Conservation (phyloP, 2,797 vertebrate genomes). For the Botia kubotai region DNA sequence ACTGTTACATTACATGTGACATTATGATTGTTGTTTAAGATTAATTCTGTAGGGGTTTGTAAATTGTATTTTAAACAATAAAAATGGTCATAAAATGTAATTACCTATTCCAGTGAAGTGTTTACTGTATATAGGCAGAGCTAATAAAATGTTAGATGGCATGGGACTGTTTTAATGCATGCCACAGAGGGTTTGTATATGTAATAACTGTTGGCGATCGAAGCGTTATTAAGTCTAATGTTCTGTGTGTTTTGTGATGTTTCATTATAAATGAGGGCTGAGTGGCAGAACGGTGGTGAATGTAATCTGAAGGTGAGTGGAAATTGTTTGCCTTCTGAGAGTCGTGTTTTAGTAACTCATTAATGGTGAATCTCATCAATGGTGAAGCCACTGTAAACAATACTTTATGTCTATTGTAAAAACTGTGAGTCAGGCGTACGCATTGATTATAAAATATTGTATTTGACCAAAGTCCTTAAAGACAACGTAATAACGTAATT, state of each 20-base stretch:
- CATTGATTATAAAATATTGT: background rate
- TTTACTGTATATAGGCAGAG: background rate
- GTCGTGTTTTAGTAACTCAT: too few species aligned
- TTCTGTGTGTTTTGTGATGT: background rate
- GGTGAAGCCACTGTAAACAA: too few species aligned
- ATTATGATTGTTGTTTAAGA: constrained; percentile 17
- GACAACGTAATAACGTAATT: background rate
- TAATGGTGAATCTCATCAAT: too few species aligned
- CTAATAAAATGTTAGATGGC: constrained; percentile 3
- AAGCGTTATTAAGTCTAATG: background rate
- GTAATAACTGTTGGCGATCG: background rate
- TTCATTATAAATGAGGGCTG: too few species aligned
- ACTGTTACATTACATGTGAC: constrained; percentile 12
- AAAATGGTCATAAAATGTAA: constrained; percentile 34
- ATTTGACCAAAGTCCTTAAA: background rate
- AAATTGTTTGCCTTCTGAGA: too few species aligned
- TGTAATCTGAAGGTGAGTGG: too few species aligned
- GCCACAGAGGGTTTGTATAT: background rate
- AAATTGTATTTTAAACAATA: constrained; percentile 41
- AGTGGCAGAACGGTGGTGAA: too few species aligned
- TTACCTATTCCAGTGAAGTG: constrained; percentile 6
- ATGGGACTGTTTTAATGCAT: background rate
- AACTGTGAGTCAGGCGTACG: background rate
- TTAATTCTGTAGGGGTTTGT: constrained; percentile 33
- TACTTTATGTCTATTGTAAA: too few species aligned